phyloP scores from a whole-genome alignment of 2,113 vertebrate species.

The pig (Sus scrofa) region T2T-Sscrofa CM000822.6:77445501-77446000 shows the following conservation, averaged over 20 bases:
- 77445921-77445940: neutral
- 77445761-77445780: neutral
- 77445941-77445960: neutral
- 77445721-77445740: neutral
- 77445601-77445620: neutral
- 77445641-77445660: neutral
- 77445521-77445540: neutral
- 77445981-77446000: neutral
- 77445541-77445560: neutral
- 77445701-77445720: neutral
- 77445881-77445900: slow-evolving; percentile 25
- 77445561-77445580: neutral
- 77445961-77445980: neutral
- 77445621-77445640: neutral
- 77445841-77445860: no score
- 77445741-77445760: neutral
- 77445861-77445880: neutral
- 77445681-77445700: slow-evolving; percentile 21
- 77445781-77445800: neutral
- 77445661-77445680: neutral
- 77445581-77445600: neutral
- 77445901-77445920: neutral
- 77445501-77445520: neutral
- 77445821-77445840: neutral
- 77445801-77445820: neutral